Conservation (phyloP, 2,888 invertebrate species). For the Mesorhabditis spiculigera region DNA sequence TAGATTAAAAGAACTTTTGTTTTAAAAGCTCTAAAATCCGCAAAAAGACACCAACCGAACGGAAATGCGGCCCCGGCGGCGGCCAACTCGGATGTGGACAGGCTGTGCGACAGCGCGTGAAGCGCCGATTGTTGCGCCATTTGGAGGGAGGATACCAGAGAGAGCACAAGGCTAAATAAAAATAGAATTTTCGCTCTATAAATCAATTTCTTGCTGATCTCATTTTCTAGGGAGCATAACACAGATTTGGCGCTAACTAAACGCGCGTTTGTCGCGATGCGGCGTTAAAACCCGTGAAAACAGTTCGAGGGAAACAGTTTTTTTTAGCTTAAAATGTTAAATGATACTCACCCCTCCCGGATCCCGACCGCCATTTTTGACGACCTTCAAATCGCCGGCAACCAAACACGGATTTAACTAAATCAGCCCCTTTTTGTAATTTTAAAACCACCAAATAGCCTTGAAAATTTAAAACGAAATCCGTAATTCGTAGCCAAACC, state of each 20-base stretch:
- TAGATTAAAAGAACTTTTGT: too few relatives aligned
- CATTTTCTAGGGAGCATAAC: neutral
- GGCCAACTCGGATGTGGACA: constrained; percentile 20
- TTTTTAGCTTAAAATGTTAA: neutral
- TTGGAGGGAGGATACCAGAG: constrained; percentile 39
- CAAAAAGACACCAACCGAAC: constrained; percentile 12
- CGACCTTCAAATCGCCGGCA: neutral
- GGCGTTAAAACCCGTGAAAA: neutral
- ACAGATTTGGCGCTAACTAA: neutral
- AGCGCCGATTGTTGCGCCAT: constrained; percentile 35
- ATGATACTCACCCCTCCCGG: neutral
- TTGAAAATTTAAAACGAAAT: too few relatives aligned
- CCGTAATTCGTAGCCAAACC: too few relatives aligned
- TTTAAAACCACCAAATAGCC: too few relatives aligned
- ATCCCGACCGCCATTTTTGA: neutral
- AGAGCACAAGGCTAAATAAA: constrained; percentile 29
- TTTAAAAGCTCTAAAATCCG: too few relatives aligned
- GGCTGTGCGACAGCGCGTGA: constrained; percentile 17
- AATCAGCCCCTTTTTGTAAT: too few relatives aligned
- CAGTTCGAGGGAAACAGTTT: neutral
- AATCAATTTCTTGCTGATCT: neutral
- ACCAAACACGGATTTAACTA: too few relatives aligned
- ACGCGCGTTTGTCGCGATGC: neutral
- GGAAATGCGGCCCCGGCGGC: constrained; percentile 30
- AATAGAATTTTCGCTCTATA: neutral